A percentile compares a stretch with the other conserved stretches of the same genome.
phyloP scores from a whole-genome alignment of 2,797 vertebrate species.

The Botia almorhae region DNA sequence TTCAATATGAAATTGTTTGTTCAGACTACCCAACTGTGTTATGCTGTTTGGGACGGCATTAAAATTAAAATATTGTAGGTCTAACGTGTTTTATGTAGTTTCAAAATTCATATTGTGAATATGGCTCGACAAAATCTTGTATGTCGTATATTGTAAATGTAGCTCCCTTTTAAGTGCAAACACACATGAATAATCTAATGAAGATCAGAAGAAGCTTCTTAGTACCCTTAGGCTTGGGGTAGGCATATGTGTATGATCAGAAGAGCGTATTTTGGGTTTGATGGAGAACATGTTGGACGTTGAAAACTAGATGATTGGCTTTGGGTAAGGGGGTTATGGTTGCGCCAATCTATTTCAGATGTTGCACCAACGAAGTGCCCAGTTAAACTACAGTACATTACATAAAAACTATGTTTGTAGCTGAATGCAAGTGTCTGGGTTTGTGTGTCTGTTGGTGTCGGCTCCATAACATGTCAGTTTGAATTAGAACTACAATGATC shows the following conservation, averaged over 20 bases:
- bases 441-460: neutral
- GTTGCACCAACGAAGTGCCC: constrained; percentile 1
- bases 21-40: neutral
- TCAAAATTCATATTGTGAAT: neutral
- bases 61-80: neutral
- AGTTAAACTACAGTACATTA: neutral
- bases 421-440: neutral
- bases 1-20: neutral
- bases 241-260: constrained; percentile 45
- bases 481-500: constrained; percentile 4
- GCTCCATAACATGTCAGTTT: constrained; percentile 3
- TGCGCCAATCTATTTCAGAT: constrained; percentile 21
- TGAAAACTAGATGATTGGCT: constrained; percentile 28
- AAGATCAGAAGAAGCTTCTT: constrained; percentile 27
- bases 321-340: constrained; percentile 9
- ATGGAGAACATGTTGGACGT: constrained; percentile 27
- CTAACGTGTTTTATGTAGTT: neutral
- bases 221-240: constrained; percentile 14
- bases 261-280: constrained; percentile 44
- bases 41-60: neutral
- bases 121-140: neutral
- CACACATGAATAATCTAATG: constrained; percentile 6
- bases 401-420: neutral
- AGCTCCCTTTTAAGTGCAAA: neutral
- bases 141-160: neutral